Evolutionary conservation across 2,113 vertebrate genomes (phyloP).

Genomic region (Physeter macrocephalus): DNA sequence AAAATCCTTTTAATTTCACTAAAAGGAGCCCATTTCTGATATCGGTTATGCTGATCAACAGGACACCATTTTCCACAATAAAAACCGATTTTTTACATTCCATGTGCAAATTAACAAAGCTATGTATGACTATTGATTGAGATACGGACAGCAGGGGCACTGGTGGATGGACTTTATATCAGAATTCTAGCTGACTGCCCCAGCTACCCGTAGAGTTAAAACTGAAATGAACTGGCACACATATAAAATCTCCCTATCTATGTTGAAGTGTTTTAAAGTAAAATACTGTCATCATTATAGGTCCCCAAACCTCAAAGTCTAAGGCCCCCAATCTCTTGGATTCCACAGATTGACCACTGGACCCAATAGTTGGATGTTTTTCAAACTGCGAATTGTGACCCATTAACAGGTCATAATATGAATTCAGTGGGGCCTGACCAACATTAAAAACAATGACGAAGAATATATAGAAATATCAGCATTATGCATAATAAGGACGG

Average conservation of each 20-base stretch:
- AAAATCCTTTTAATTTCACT: neutral
- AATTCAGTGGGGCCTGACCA: neutral
- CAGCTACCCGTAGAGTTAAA: neutral
- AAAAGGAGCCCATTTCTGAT: neutral
- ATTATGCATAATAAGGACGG: neutral
- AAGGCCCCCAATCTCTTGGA: neutral
- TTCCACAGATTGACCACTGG: neutral
- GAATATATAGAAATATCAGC: neutral
- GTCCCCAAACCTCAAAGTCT: neutral
- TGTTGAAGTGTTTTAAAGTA: neutral
- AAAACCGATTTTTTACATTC: neutral
- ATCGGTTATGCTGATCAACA: neutral
- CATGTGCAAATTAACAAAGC: neutral
- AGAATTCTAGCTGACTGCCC: neutral
- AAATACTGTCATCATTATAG: neutral
- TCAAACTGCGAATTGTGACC: neutral
- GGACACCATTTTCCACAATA: neutral
- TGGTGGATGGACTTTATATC: neutral
- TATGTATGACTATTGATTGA: neutral
- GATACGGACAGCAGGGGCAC: neutral
- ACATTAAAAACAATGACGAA: neutral
- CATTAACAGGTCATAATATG: neutral
- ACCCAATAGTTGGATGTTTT: neutral
- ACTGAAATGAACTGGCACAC: neutral
- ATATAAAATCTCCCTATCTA: neutral